Conservation (phyloP, 1,140 invertebrate species). For the Papilio machaon region DNA sequence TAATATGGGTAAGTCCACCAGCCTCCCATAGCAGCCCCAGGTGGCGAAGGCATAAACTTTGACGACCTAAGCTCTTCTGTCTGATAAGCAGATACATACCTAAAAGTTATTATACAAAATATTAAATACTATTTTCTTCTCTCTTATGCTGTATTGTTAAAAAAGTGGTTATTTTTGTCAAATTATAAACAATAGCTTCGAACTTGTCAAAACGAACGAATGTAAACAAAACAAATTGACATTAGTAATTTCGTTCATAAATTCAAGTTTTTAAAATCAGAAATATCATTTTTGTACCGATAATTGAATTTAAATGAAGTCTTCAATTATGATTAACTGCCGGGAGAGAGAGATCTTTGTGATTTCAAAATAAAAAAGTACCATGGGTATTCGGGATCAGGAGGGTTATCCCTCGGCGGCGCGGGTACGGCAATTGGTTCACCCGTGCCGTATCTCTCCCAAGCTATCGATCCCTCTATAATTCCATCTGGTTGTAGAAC, state of each 20-base stretch:
- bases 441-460: slow-evolving; percentile 66
- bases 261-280: not conserved
- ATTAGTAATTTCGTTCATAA: not conserved
- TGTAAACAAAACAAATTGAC: slow-evolving; percentile 5
- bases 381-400: slow-evolving; percentile 76
- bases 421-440: slow-evolving; percentile 64
- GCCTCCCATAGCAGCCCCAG: slow-evolving; percentile 85
- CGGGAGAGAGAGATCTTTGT: not conserved
- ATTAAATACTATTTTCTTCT: too few relatives aligned
- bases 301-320: not conserved
- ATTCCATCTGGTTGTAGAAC: slow-evolving; percentile 64
- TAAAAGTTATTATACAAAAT: not conserved
- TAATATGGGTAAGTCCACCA: slow-evolving; percentile 93
- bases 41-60: slow-evolving; percentile 87
- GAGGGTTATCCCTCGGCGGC: slow-evolving; percentile 66
- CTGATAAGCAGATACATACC: slow-evolving; percentile 73
- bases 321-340: not conserved
- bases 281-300: not conserved
- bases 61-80: slow-evolving; percentile 83
- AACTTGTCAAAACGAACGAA: not conserved
- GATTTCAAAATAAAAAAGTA: slow-evolving; percentile 40
- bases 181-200: not conserved
- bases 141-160: not conserved
- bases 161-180: too few relatives aligned
- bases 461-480: slow-evolving; percentile 69